phyloP scores from a whole-genome alignment of 1,140 invertebrate genomes.

The Diachasmimorpha longicaudata region DNA sequence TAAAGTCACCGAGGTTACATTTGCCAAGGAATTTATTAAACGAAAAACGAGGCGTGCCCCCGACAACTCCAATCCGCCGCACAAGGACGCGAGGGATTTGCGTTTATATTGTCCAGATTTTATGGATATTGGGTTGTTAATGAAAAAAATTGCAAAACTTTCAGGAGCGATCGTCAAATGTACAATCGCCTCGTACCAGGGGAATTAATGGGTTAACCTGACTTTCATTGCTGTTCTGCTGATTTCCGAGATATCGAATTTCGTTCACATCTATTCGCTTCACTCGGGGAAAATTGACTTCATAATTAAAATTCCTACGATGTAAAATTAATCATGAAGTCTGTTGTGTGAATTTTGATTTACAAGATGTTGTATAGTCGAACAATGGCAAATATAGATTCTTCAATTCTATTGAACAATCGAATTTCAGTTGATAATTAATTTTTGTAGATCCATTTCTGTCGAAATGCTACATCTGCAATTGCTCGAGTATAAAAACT shows the following conservation, averaged over 20 bases:
- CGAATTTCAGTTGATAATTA: not conserved
- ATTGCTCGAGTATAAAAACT: constrained; percentile 48
- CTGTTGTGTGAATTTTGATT: constrained; percentile 25
- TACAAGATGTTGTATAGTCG: constrained; percentile 42
- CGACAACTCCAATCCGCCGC: no score
- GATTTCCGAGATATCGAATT: no score
- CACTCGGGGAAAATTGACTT: no score
- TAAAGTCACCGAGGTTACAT: constrained; percentile 47
- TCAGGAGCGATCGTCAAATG: no score
- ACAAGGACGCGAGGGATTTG: not conserved
- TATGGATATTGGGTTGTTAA: no score
- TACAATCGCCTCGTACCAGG: no score
- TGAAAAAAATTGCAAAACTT: no score
- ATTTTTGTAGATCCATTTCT: not conserved
- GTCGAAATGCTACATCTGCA: constrained; percentile 15
- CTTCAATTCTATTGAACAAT: not conserved
- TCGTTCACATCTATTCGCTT: no score
- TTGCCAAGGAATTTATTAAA: constrained; percentile 47
- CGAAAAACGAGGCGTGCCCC: constrained; percentile 14
- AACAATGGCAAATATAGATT: constrained; percentile 39
- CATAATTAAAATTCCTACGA: no score
- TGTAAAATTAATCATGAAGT: not conserved
- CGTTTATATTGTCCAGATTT: no score
- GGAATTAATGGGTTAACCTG: no score
- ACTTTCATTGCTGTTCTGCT: no score